Conservation (phyloP, 2,888 invertebrate genomes). For the Noctua janthe region DNA sequence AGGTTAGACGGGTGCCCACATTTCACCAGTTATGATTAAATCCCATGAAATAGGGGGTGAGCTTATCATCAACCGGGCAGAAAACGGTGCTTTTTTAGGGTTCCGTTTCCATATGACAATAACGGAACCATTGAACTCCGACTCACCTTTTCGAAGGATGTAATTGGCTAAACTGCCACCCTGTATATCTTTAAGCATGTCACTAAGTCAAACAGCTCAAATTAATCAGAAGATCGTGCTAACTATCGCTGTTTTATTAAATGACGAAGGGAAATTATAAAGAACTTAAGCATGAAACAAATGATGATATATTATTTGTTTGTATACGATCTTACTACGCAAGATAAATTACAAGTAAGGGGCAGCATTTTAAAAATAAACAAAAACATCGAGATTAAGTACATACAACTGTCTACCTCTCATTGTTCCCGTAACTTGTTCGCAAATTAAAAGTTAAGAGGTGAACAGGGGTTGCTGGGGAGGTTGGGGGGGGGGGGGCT, state of each 20-base stretch:
- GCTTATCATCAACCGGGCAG: no score
- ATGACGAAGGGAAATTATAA: not conserved
- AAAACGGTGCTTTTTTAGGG: no score
- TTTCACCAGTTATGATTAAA: no score
- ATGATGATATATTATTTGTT: not conserved
- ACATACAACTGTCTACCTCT: not conserved
- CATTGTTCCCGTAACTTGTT: not conserved
- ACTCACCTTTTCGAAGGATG: no score
- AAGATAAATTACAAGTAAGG: not conserved
- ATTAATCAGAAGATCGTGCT: not conserved
- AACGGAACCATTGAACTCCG: no score
- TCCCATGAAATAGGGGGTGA: no score
- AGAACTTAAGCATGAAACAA: not conserved
- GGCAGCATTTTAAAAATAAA: not conserved
- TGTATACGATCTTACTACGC: not conserved
- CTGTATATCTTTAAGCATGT: not conserved
- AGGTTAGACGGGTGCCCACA: no score
- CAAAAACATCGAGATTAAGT: not conserved
- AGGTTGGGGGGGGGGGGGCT: no score
- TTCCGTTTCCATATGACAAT: no score
- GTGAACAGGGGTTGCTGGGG: not conserved
- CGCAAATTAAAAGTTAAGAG: constrained; percentile 46
- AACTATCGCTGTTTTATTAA: not conserved
- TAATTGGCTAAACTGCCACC: no score
- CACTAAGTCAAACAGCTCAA: not conserved